Percentiles rank a stretch among this genome's conserved stretches.
phyloP scores from a whole-genome alignment of 2,888 invertebrate species.

The Pammene fasciana region DNA sequence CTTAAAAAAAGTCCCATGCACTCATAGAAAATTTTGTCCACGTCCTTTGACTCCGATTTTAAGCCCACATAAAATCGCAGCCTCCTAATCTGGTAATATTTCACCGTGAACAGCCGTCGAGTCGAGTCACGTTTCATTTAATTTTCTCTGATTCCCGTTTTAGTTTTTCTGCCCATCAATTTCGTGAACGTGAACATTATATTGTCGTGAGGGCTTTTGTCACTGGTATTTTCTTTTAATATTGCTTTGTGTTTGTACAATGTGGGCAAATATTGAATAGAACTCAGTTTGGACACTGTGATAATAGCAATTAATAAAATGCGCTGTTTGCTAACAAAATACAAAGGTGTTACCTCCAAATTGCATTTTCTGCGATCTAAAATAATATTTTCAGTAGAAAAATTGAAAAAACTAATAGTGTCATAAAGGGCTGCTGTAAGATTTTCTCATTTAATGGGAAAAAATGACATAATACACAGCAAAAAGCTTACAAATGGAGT shows the following conservation, averaged over 20 bases:
- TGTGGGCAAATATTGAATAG: neutral
- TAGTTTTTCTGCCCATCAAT: slow-evolving; percentile 49
- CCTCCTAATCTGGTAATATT: slow-evolving; percentile 56
- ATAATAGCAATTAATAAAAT: neutral
- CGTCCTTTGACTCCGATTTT: slow-evolving; percentile 14
- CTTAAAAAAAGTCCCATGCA: neutral
- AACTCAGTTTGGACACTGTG: neutral
- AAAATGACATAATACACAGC: no score
- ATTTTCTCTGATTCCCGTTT: slow-evolving; percentile 55
- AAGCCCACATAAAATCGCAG: slow-evolving; percentile 52
- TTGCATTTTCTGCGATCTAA: no score
- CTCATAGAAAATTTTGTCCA: slow-evolving; percentile 19
- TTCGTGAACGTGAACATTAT: slow-evolving; percentile 38
- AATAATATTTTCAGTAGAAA: no score
- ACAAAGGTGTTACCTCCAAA: no score
- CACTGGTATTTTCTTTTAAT: slow-evolving; percentile 17
- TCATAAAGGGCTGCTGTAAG: no score
- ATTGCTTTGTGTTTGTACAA: slow-evolving; percentile 1
- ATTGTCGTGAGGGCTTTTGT: slow-evolving; percentile 14
- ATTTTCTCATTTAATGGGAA: no score
- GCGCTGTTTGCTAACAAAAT: no score
- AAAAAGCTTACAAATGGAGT: no score
- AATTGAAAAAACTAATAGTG: no score
- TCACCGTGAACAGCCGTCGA: slow-evolving; percentile 52
- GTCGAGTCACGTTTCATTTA: slow-evolving; percentile 59